Base-by-base conservation (phyloP, 23 tunicate species). In the Phallusia fumigata region DNA sequence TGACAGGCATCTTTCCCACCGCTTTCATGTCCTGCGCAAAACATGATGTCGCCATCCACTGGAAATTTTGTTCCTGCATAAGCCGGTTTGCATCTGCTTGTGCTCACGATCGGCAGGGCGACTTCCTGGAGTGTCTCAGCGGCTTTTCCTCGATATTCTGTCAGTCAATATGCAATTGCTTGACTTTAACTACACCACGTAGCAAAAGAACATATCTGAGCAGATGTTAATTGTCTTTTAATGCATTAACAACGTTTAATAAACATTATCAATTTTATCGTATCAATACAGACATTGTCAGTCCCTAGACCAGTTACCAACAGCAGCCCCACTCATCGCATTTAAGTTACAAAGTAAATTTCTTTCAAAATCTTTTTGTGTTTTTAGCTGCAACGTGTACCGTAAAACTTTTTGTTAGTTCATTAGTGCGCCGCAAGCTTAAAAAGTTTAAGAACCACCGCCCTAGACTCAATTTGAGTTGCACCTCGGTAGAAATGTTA, bases 1-100 rank as follows among this genome's bases (percentile, higher is more conserved):
- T 89, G 94, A 47, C 98, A 94, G 47, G 98, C 89, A 49, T 94
- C 98, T 79, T 79, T 90, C 76, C 89, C 92, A 6, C 95, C 99
- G 30, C 76, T 81, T 31, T 0, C 44, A 34, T 83, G 81, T 5
- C 99, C 99, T 64, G 99, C 99, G 74, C 99, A 95, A 51, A 90
- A 53, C 91, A 86, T 87, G 30, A 76, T 69, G 32, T 83, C 36
- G 12, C 47, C 77, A 49, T 81, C 73, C 51, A 93, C 82, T 22
- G 89, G 84, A 88, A 65, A 86, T 36, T 73, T 12, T 35, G 64
- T 74, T 32, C 58, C 74, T 35, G 45, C 44, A 51, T 88, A 93
- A 50, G 84, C 74, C 33, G 44, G 31, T 0, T 18, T 33, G 72
- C 97, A 93, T 3, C 47, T 53, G 18, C 77, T 49, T 19, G 26